phyloP scores from a whole-genome alignment of 2,888 invertebrate genomes.

The Pinctada fucata region DNA sequence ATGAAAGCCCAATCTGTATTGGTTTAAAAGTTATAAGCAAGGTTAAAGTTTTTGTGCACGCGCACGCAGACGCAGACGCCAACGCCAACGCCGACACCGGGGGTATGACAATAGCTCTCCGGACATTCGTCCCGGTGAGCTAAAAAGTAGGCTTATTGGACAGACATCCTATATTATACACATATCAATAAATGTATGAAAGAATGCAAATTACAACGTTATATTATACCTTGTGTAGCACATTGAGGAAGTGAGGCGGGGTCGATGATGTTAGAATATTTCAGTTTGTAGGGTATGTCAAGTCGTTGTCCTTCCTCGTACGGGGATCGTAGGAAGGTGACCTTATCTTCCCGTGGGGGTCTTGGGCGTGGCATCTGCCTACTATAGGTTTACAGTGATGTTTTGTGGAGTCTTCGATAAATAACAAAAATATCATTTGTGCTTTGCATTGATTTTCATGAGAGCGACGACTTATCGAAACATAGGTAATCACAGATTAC shows the following conservation, averaged over 20 bases:
- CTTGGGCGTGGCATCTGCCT: not conserved
- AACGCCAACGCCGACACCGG: too few relatives aligned
- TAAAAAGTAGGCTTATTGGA: too few relatives aligned
- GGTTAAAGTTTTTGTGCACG: too few relatives aligned
- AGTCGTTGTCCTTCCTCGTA: constrained; percentile 11
- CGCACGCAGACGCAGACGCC: too few relatives aligned
- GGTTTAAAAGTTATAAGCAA: too few relatives aligned
- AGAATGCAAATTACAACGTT: too few relatives aligned
- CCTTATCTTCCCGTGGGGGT: constrained; percentile 4
- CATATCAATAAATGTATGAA: too few relatives aligned
- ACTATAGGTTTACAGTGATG: too few relatives aligned
- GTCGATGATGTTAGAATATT: constrained; percentile 32
- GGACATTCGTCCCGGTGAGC: too few relatives aligned
- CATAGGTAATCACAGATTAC: too few relatives aligned
- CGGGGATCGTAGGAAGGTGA: constrained; percentile 24
- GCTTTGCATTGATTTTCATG: not conserved
- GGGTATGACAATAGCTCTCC: too few relatives aligned
- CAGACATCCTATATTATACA: not conserved
- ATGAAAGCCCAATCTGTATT: too few relatives aligned
- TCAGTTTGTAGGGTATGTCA: constrained; percentile 21
- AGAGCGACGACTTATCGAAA: not conserved
- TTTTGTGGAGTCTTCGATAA: not conserved
- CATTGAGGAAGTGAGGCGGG: constrained; percentile 23
- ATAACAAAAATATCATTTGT: not conserved
- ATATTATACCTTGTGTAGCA: not conserved